phyloP scores from a whole-genome alignment of 1,140 invertebrate species.

The Bacillus rossius region DNA sequence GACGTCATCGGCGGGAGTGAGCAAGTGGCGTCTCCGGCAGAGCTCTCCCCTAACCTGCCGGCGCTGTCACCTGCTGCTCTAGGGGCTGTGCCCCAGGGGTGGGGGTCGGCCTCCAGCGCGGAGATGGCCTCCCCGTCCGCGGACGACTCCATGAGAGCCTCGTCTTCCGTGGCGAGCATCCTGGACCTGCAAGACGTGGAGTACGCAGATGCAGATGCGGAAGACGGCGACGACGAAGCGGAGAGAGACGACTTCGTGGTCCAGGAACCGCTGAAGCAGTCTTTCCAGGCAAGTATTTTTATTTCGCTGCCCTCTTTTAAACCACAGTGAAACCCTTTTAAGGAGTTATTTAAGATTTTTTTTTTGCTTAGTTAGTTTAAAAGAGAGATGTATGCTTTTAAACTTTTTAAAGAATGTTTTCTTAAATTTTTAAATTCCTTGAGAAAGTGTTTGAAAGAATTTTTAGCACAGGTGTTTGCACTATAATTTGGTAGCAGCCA shows the following conservation, averaged over 20 bases:
- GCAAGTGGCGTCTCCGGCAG: not conserved
- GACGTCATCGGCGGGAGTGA: slow-evolving; percentile 8
- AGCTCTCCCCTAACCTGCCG: not conserved
- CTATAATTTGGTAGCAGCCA: too few species aligned
- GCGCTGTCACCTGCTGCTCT: not conserved
- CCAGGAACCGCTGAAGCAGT: not conserved
- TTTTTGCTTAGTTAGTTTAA: too few species aligned
- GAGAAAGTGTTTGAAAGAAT: too few species aligned
- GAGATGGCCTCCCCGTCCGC: not conserved
- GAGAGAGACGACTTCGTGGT: slow-evolving; percentile 9
- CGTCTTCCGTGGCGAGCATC: slow-evolving; percentile 33
- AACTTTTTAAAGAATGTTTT: too few species aligned
- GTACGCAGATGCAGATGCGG: slow-evolving; percentile 48
- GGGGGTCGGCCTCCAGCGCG: not conserved
- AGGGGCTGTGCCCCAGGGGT: not conserved
- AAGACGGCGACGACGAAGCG: slow-evolving; percentile 34
- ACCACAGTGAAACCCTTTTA: too few species aligned
- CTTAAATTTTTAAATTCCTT: too few species aligned
- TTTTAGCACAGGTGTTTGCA: too few species aligned
- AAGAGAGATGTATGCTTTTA: too few species aligned
- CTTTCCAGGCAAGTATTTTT: slow-evolving; percentile 1
- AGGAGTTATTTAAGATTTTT: too few species aligned
- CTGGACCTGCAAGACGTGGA: slow-evolving; percentile 45
- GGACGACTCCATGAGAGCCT: not conserved
- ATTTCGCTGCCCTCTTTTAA: not conserved